Conservation (phyloP, 2,113 vertebrate genomes). For the Tapirus terrestris region DNA sequence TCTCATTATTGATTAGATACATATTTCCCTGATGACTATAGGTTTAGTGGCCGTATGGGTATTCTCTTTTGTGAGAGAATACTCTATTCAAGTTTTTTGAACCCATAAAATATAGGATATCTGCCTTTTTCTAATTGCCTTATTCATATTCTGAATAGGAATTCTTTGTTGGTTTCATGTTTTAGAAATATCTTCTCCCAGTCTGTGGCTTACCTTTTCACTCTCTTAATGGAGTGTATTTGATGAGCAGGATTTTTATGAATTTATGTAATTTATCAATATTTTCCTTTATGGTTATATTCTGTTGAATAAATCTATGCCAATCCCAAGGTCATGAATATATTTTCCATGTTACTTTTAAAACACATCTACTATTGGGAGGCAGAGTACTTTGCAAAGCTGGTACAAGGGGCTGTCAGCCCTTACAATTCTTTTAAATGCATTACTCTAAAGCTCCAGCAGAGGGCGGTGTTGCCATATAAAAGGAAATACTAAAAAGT, state of each 20-base stretch:
- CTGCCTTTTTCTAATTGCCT: background rate
- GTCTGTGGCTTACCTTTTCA: background rate
- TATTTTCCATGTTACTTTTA: background rate
- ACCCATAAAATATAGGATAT: background rate
- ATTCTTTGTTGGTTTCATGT: background rate
- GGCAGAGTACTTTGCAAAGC: background rate
- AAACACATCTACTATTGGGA: background rate
- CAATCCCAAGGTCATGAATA: background rate
- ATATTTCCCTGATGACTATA: background rate
- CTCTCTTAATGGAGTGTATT: background rate
- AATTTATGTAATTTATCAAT: background rate
- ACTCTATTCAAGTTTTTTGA: background rate
- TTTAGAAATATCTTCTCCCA: background rate
- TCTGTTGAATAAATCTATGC: background rate
- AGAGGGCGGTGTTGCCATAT: conserved; percentile 33
- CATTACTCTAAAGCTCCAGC: conserved; percentile 38
- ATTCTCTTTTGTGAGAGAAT: background rate
- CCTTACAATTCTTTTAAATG: background rate
- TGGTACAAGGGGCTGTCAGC: rapidly evolving
- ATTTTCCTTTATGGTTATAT: conserved; percentile 24
- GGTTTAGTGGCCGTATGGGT: background rate
- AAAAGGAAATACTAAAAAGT: background rate
- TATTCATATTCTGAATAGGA: background rate
- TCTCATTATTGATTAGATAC: background rate
- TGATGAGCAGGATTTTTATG: background rate